Conservation (phyloP, 2,888 invertebrate genomes). For the Cheilosia variabilis region DNA sequence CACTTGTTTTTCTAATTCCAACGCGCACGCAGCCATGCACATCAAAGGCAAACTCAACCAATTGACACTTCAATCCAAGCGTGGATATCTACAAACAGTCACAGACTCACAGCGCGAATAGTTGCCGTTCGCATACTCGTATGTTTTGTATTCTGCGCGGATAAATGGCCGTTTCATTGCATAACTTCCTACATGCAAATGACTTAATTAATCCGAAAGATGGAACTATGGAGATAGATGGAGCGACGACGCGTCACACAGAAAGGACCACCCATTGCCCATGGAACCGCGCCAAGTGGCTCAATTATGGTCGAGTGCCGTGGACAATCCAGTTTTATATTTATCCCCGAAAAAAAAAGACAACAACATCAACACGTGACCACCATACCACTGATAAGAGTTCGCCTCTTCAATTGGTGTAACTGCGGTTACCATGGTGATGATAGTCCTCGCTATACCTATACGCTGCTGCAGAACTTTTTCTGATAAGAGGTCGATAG, state of each 20-base stretch:
- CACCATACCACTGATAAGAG: constrained; percentile 33
- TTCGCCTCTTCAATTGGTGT: constrained; percentile 18
- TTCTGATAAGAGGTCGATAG: constrained; percentile 48
- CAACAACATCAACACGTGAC: background rate
- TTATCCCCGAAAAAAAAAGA: constrained; percentile 6
- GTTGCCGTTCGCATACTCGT: background rate
- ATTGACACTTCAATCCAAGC: constrained; percentile 63
- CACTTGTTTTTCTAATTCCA: constrained; percentile 65
- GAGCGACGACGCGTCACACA: background rate
- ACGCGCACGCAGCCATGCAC: constrained; percentile 54
- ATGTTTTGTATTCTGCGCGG: constrained; percentile 48
- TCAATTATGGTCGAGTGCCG: constrained; percentile 33
- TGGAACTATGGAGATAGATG: constrained; percentile 30
- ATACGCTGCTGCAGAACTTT: background rate
- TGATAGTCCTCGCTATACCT: background rate
- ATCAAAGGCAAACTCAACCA: constrained; percentile 51
- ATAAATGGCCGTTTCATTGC: constrained; percentile 60
- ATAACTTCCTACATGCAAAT: constrained; percentile 63
- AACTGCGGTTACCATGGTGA: background rate
- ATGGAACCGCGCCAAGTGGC: constrained; percentile 8
- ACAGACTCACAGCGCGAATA: background rate
- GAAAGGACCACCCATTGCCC: constrained; percentile 48
- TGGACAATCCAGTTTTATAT: constrained; percentile 43
- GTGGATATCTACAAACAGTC: background rate
- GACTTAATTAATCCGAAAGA: constrained; percentile 70